Evolutionary conservation across 2,797 vertebrate genomes (phyloP).

Genomic region (Sparus aurata): DNA sequence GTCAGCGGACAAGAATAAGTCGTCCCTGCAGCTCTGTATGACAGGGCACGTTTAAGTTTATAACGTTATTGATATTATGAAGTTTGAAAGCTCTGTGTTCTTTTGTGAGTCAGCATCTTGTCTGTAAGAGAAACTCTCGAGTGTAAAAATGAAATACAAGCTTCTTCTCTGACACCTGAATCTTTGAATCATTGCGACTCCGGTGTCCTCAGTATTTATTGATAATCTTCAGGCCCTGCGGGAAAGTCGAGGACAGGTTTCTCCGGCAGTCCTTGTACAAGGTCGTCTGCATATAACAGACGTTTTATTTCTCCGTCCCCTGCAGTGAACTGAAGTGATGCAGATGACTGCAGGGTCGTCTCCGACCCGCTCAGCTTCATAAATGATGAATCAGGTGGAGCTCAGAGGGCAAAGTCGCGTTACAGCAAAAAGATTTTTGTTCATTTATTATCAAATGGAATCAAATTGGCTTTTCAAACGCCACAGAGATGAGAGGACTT

Average conservation of each 20-base stretch:
- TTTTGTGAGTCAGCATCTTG: not conserved
- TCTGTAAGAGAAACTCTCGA: too few relatives aligned
- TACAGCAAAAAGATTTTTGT: not conserved
- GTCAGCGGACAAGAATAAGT: too few relatives aligned
- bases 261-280: constrained; percentile 31
- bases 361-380: constrained; percentile 24
- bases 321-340: constrained; percentile 26
- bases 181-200: constrained; percentile 5
- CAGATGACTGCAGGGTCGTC: constrained; percentile 39
- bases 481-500: not conserved
- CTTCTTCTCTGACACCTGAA: not conserved
- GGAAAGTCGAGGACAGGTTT: constrained; percentile 19
- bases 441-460: constrained; percentile 3
- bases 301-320: constrained; percentile 40
- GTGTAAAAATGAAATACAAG: not conserved
- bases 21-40: too few relatives aligned
- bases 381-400: constrained; percentile 41
- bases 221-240: constrained; percentile 12
- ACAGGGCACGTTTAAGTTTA: too few relatives aligned
- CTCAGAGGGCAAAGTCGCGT: constrained; percentile 19
- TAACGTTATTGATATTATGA: not conserved
- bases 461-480: not conserved
- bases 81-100: not conserved
- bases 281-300: constrained; percentile 37
- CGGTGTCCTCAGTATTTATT: constrained; percentile 28